Conservation (phyloP, 2,797 vertebrate genomes). For the Xenentodon cancila region DNA sequence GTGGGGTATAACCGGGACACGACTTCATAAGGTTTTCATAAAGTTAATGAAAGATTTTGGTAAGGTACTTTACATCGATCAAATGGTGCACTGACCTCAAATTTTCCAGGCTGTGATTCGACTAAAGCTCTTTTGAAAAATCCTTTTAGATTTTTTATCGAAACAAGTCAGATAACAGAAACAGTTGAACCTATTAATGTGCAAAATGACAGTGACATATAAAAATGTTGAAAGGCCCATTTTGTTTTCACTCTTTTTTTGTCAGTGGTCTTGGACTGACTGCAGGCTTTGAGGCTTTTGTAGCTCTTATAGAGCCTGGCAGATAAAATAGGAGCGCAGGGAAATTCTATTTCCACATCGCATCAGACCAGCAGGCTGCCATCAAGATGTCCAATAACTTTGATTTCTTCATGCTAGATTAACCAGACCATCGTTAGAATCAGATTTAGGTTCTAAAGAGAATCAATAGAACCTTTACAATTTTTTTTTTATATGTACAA, state of each 20-base stretch:
- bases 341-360: slow-evolving; percentile 14
- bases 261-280: background rate
- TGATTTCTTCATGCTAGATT: slow-evolving; percentile 22
- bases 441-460: too few species aligned
- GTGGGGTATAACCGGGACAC: background rate
- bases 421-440: too few species aligned
- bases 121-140: too few species aligned
- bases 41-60: slow-evolving; percentile 1
- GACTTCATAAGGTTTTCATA: slow-evolving; percentile 2
- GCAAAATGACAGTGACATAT: too few species aligned
- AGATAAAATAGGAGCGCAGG: too few species aligned
- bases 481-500: too few species aligned
- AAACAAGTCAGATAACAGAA: too few species aligned
- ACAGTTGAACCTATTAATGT: too few species aligned
- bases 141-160: too few species aligned
- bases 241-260: background rate
- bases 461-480: too few species aligned
- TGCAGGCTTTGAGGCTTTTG: background rate
- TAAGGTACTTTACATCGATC: background rate
- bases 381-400: slow-evolving; percentile 44
- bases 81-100: background rate
- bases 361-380: slow-evolving; percentile 40
- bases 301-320: background rate
- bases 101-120: too few species aligned
- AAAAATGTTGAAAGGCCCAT: background rate